phyloP scores from a whole-genome alignment of 2,797 vertebrate genomes.

The Mycteria americana region DNA sequence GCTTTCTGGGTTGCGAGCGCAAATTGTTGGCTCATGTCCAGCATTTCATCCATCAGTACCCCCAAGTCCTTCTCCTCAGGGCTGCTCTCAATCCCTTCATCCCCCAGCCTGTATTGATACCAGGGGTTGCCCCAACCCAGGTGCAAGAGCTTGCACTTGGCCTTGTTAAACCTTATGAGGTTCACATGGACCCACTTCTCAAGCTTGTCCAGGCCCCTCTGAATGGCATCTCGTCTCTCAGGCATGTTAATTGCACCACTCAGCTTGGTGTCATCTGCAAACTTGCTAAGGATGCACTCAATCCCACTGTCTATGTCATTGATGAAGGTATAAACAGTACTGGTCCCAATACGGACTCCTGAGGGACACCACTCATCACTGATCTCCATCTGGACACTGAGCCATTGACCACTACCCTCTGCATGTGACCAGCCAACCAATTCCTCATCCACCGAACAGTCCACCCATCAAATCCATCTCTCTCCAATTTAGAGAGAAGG shows the following conservation, averaged over 20 bases:
- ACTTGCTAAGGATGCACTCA: not conserved
- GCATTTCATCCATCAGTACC: not conserved
- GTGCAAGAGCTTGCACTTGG: not conserved
- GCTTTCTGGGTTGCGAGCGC: accelerated
- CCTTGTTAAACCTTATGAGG: not conserved
- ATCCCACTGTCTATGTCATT: not conserved
- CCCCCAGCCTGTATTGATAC: not conserved
- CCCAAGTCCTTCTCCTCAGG: not conserved
- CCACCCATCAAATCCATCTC: not conserved
- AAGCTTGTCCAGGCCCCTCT: not conserved
- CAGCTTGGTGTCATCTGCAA: not conserved
- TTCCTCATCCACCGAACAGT: not conserved
- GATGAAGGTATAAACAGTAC: not conserved
- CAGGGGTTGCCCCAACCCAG: not conserved
- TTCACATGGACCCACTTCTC: not conserved
- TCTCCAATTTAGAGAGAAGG: no score
- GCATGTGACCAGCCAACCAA: not conserved
- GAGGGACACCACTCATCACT: not conserved
- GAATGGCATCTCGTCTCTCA: not conserved
- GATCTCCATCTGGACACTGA: not conserved
- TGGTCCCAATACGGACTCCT: not conserved
- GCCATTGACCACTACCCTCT: not conserved
- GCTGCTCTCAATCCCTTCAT: not conserved
- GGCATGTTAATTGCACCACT: accelerated
- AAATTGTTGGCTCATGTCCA: not conserved